A percentile compares a stretch with the other conserved stretches of the same genome.
Evolutionary conservation across 1,140 invertebrate genomes (phyloP).

Genomic region (Portunus trituberculatus): DNA sequence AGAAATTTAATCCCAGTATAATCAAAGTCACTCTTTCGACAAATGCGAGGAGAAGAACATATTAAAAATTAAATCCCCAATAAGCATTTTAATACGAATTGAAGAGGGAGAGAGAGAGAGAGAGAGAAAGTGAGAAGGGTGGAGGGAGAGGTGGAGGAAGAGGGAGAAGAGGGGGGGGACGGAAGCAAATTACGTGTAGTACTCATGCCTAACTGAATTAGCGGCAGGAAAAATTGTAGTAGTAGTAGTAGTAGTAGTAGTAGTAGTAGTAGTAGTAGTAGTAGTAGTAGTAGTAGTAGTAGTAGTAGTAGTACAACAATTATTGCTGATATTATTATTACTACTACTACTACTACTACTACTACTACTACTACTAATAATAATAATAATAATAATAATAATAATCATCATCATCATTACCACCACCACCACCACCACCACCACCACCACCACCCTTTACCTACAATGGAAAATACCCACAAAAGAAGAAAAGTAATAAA

Average conservation of each 20-base stretch:
- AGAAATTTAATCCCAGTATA: background rate
- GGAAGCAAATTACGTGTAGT: background rate
- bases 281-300: background rate
- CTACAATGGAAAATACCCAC: no score
- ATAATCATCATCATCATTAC: no score
- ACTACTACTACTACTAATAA: no score
- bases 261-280: constrained; percentile 23
- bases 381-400: no score
- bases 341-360: no score
- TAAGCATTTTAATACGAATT: background rate
- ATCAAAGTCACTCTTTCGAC: background rate
- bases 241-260: constrained; percentile 18
- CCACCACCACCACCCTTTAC: no score
- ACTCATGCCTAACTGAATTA: background rate
- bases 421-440: no score
- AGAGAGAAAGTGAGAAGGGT: background rate
- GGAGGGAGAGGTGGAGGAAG: background rate
- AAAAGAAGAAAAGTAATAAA: no score
- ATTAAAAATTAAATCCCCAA: background rate
- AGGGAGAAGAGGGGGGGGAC: background rate
- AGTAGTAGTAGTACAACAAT: background rate
- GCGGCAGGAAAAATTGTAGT: background rate
- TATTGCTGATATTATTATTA: no score
- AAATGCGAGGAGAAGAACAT: background rate
- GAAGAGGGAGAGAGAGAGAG: background rate